Conservation (phyloP, 2,888 invertebrate genomes). For the Tanypteryx hageni region DNA sequence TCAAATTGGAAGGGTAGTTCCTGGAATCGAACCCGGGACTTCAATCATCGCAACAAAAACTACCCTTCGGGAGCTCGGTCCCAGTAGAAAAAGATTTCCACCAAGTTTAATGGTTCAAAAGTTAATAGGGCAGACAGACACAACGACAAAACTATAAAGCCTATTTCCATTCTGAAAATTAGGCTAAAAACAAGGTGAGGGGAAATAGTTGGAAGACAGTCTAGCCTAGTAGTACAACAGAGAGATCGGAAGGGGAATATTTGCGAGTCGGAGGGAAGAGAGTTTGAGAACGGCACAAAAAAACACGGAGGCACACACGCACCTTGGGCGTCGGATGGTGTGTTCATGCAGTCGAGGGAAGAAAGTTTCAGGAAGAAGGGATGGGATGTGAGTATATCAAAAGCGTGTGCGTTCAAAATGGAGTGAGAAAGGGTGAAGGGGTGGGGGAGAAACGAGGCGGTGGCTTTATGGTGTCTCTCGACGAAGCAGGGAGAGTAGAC, state of each 20-base stretch:
- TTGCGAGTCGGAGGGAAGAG: not conserved
- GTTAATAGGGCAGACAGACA: too few relatives aligned
- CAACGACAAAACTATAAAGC: too few relatives aligned
- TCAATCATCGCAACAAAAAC: too few relatives aligned
- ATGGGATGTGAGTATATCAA: not conserved
- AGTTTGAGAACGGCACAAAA: not conserved
- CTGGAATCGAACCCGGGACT: too few relatives aligned
- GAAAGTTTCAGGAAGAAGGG: constrained; percentile 10
- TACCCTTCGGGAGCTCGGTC: too few relatives aligned
- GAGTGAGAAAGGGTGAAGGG: not conserved
- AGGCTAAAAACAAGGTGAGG: too few relatives aligned
- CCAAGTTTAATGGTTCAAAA: too few relatives aligned
- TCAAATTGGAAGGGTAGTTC: too few relatives aligned
- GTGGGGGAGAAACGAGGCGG: not conserved
- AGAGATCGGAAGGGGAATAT: not conserved
- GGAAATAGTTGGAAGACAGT: too few relatives aligned
- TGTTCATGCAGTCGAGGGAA: not conserved
- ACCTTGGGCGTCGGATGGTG: not conserved
- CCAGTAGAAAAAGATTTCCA: too few relatives aligned
- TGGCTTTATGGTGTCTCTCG: not conserved
- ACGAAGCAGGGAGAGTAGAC: not conserved
- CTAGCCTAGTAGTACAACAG: too few relatives aligned
- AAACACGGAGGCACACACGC: not conserved
- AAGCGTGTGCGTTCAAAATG: not conserved
- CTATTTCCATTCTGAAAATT: too few relatives aligned